Evolutionary conservation across 1,140 invertebrate species (phyloP).

Genomic region (Heliconius hermathena): DNA sequence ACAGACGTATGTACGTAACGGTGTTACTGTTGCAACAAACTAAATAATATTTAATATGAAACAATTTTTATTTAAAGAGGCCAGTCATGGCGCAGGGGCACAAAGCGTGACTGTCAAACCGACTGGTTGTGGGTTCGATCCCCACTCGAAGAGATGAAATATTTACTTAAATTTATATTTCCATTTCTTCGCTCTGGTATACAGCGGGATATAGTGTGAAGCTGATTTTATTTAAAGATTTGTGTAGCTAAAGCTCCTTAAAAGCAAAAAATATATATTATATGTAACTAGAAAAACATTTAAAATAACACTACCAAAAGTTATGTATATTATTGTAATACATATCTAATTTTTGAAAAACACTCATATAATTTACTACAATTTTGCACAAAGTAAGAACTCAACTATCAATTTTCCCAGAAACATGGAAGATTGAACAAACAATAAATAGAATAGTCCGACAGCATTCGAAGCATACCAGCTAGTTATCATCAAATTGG

Average conservation of each 20-base stretch:
- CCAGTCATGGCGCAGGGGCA: too few relatives aligned
- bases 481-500: constrained; percentile 34
- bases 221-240: background rate
- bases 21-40: background rate
- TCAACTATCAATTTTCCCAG: constrained; percentile 21
- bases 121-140: too few relatives aligned
- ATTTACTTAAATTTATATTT: too few relatives aligned
- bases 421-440: constrained; percentile 24
- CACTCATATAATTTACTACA: background rate
- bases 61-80: background rate
- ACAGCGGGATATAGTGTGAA: too few relatives aligned
- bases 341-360: background rate
- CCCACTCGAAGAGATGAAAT: too few relatives aligned
- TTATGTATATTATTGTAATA: background rate
- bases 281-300: too few relatives aligned
- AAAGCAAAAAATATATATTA: too few relatives aligned
- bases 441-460: constrained; percentile 19
- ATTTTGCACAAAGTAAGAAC: constrained; percentile 5
- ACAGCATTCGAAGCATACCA: constrained; percentile 22
- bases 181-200: too few relatives aligned
- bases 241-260: too few relatives aligned
- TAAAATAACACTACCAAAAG: background rate
- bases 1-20: background rate
- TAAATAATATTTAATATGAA: background rate
- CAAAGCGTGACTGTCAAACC: too few relatives aligned